phyloP scores from a whole-genome alignment of 2,113 vertebrate species.

The Machaerirhynchus nigripectus region DNA sequence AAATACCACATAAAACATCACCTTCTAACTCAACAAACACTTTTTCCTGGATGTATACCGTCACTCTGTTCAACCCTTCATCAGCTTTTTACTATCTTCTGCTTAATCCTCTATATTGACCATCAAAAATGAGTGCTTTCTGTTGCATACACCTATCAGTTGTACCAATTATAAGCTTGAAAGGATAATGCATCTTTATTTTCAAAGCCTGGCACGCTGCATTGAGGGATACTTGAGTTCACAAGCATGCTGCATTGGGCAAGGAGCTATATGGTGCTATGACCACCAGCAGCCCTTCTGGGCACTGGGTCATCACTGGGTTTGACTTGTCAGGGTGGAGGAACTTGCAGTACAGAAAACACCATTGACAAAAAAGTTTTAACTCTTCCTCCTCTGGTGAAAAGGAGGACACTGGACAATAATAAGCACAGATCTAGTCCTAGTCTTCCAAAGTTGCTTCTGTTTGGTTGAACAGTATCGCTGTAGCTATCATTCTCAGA shows the following conservation, averaged over 20 bases:
- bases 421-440: neutral
- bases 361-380: neutral
- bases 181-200: neutral
- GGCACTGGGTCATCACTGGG: neutral
- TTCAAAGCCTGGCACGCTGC: neutral
- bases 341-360: neutral
- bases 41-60: neutral
- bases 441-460: neutral
- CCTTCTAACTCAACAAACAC: neutral
- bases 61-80: neutral
- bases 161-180: neutral
- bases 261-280: neutral
- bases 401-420: neutral
- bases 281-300: neutral
- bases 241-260: rapidly evolving
- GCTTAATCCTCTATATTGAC: neutral
- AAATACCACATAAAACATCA: neutral
- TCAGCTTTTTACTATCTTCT: neutral
- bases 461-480: neutral
- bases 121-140: neutral
- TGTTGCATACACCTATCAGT: neutral
- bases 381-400: neutral
- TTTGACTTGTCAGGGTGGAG: neutral
- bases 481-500: neutral
- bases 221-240: neutral